A percentile compares a stretch with the other conserved stretches of the same genome.
These are phyloP conservation scores for Geococcyx californianus DNA, from an alignment of 2,113 vertebrate genomes.

Conservation along the genomic window DNA sequence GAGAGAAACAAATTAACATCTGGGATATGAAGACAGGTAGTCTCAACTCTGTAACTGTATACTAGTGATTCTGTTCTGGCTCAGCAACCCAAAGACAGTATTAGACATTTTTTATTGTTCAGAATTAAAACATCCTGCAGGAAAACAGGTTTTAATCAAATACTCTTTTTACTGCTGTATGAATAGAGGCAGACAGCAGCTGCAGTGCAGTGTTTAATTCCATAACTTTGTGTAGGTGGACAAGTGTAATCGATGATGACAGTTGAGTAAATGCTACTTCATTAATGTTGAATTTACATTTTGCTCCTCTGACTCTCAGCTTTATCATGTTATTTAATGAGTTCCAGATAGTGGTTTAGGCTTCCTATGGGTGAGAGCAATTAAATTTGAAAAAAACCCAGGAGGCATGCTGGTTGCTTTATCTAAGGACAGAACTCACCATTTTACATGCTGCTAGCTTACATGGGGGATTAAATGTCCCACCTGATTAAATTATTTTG, in stretches of 20 bases:
- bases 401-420: not conserved
- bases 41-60: not conserved
- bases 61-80: not conserved
- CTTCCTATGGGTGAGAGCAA: not conserved
- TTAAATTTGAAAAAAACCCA: not conserved
- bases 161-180: not conserved
- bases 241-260: not conserved
- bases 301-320: not conserved
- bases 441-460: not conserved
- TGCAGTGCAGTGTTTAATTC: not conserved
- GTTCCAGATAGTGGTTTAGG: not conserved
- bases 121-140: not conserved
- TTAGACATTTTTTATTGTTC: not conserved
- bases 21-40: not conserved
- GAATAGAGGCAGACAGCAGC: not conserved
- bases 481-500: not conserved
- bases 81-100: not conserved
- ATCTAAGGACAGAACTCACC: not conserved
- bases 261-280: not conserved
- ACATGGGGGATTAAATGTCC: not conserved
- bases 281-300: conserved; percentile 17
- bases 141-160: not conserved
- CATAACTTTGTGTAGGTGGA: not conserved
- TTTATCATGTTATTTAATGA: not conserved
- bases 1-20: not conserved